These are phyloP conservation scores for Diorhabda carinulata DNA, from an alignment of 1,140 invertebrate species.

Conservation along the genomic window DNA sequence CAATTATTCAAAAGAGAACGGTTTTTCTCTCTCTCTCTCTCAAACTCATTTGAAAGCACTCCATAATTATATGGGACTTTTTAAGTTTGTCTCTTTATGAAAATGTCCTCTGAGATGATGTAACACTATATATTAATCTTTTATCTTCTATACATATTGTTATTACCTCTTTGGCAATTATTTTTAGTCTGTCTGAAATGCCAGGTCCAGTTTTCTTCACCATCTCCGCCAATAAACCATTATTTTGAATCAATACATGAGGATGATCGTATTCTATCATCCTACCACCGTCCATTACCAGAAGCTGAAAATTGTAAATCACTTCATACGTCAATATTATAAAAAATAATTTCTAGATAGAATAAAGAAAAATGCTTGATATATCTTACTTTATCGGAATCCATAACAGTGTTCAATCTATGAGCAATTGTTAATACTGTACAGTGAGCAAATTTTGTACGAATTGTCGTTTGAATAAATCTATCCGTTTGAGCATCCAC, in stretches of 20 bases:
- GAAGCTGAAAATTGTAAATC: conserved; percentile 20
- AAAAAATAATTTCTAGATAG: neutral
- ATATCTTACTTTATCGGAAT: conserved; percentile 43
- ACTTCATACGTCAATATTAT: no score
- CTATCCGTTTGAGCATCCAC: conserved; percentile 64
- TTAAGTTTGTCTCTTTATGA: no score
- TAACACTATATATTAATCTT: no score
- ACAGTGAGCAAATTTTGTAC: conserved; percentile 56
- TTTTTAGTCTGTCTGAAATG: conserved; percentile 24
- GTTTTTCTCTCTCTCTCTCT: no score
- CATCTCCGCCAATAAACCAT: conserved; percentile 65
- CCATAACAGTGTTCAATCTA: conserved; percentile 54
- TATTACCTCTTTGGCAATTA: conserved; percentile 31
- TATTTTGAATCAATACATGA: conserved; percentile 40
- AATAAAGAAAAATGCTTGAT: neutral
- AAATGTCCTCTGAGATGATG: no score
- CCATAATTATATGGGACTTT: no score
- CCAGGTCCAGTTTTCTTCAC: conserved; percentile 56
- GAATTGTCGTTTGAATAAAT: conserved; percentile 61
- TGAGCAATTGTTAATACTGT: conserved; percentile 79
- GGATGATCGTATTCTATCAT: conserved; percentile 46
- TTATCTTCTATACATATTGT: no score
- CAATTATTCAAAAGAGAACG: no score
- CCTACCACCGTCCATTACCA: conserved; percentile 44
- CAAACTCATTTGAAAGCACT: no score